Conservation (phyloP, 2,888 invertebrate genomes). For the Orthosia gracilis region DNA sequence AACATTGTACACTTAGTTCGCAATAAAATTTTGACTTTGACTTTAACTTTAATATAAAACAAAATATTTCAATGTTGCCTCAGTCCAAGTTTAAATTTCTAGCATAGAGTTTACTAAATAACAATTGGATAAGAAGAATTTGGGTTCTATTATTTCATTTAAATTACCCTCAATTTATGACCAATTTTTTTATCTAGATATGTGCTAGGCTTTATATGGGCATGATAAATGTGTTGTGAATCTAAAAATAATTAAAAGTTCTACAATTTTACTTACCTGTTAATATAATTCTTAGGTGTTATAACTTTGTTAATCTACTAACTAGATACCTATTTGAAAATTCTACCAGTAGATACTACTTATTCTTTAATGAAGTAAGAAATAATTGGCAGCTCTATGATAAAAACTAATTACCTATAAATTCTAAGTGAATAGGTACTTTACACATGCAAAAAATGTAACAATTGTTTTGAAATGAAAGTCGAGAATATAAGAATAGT, state of each 20-base stretch:
- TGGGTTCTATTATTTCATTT: no score
- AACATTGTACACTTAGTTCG: no score
- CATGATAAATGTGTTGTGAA: slow-evolving; percentile 28
- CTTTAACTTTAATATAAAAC: no score
- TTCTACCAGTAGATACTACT: background rate
- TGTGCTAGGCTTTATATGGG: slow-evolving; percentile 27
- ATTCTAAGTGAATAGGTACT: background rate
- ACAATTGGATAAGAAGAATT: no score
- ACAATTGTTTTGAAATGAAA: slow-evolving; percentile 6
- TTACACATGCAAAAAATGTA: slow-evolving; percentile 12
- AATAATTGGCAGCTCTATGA: background rate
- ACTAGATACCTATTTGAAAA: background rate
- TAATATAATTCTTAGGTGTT: background rate
- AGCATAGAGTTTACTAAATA: background rate
- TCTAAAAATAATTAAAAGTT: background rate
- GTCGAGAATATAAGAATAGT: background rate
- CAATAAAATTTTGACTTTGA: no score
- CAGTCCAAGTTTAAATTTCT: background rate
- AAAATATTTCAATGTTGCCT: no score
- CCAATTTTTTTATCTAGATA: slow-evolving; percentile 14
- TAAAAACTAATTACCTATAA: background rate
- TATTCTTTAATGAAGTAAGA: slow-evolving; percentile 1
- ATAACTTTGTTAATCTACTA: background rate
- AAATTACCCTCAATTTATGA: background rate
- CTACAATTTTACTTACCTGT: background rate